Evolutionary conservation across 2,888 invertebrate genomes (phyloP).

Genomic region (Dolichopus griseipennis): DNA sequence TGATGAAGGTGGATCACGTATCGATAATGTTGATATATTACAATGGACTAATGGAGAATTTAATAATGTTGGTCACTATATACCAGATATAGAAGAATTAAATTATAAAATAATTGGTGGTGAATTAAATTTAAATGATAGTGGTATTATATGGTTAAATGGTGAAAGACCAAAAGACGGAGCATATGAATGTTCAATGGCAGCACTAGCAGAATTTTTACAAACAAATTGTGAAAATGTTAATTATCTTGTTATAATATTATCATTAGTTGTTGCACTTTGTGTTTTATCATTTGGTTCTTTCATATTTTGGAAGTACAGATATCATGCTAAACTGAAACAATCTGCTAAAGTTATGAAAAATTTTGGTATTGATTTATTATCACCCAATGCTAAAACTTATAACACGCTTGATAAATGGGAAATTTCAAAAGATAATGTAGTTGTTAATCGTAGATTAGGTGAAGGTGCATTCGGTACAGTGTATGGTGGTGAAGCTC

Average conservation of each 20-base stretch:
- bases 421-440: slow-evolving; percentile 75
- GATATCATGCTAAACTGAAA: slow-evolving; percentile 59
- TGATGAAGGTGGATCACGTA: slow-evolving; percentile 57
- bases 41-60: slow-evolving; percentile 50
- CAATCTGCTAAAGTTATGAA: slow-evolving; percentile 60
- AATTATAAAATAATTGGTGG: slow-evolving; percentile 45
- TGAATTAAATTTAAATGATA: slow-evolving; percentile 46
- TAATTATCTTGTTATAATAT: slow-evolving; percentile 49
- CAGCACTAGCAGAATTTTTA: slow-evolving; percentile 57
- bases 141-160: slow-evolving; percentile 57
- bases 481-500: slow-evolving; percentile 77
- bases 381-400: slow-evolving; percentile 44
- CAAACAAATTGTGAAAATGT: slow-evolving; percentile 60
- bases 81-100: slow-evolving; percentile 45
- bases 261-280: slow-evolving; percentile 49
- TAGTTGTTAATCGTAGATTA: slow-evolving; percentile 75
- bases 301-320: slow-evolving; percentile 56
- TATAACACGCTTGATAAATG: slow-evolving; percentile 65
- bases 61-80: slow-evolving; percentile 49
- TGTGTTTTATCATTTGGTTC: slow-evolving; percentile 45
- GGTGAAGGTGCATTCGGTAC: slow-evolving; percentile 90
- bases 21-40: slow-evolving; percentile 51
- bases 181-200: slow-evolving; percentile 56
- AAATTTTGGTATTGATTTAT: slow-evolving; percentile 57
- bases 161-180: slow-evolving; percentile 61